Evolutionary conservation across 1,140 invertebrate species (phyloP).

Genomic region (Brachionus rotundiformis): DNA sequence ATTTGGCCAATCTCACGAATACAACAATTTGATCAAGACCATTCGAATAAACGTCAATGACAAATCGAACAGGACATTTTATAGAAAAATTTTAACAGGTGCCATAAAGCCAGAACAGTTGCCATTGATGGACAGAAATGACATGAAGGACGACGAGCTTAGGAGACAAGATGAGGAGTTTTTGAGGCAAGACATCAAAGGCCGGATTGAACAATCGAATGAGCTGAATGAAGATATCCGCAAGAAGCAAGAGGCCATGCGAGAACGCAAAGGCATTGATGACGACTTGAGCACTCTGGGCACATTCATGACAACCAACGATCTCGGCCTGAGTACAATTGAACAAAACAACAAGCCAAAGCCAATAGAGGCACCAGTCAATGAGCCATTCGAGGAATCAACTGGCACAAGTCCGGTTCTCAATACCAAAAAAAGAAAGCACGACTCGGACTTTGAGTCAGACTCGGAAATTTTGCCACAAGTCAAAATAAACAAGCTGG

Average conservation of each 20-base stretch:
- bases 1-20: background rate
- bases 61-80: constrained; percentile 34
- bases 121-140: background rate
- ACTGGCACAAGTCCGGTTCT: background rate
- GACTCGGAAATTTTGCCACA: background rate
- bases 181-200: background rate
- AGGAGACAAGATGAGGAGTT: background rate
- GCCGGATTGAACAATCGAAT: background rate
- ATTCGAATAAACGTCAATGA: background rate
- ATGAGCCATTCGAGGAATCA: background rate
- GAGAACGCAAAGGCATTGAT: background rate
- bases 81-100: background rate
- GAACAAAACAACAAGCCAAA: constrained; percentile 37
- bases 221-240: constrained; percentile 6
- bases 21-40: background rate
- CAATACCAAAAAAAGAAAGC: constrained; percentile 1
- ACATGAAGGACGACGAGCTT: constrained; percentile 33
- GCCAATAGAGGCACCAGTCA: background rate
- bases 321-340: too few species aligned
- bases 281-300: constrained; percentile 9
- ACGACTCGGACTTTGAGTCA: constrained; percentile 28
- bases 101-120: background rate
- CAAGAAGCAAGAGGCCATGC: background rate
- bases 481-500: background rate
- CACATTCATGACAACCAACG: background rate